Evolutionary conservation across 2,888 invertebrate species (phyloP).

Genomic region (Crioceris asparagi): DNA sequence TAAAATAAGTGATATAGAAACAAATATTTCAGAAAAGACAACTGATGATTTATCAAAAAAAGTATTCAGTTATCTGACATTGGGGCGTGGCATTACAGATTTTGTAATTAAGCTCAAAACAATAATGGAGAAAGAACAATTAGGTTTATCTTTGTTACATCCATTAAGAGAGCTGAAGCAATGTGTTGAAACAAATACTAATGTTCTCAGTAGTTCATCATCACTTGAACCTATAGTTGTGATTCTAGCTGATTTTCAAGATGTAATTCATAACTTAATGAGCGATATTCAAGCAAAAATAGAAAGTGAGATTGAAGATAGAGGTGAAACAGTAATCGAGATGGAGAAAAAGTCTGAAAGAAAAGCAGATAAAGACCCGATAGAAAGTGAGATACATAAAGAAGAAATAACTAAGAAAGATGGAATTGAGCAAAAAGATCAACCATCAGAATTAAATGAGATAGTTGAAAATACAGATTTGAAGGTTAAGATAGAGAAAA

Average conservation of each 20-base stretch:
- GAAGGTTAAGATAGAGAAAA: too few relatives aligned
- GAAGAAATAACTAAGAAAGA: slow-evolving; percentile 5
- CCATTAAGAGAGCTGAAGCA: slow-evolving; percentile 8
- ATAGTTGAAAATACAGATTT: too few relatives aligned
- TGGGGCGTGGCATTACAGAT: slow-evolving; percentile 2
- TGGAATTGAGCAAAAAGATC: not conserved
- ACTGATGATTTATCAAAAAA: slow-evolving; percentile 8
- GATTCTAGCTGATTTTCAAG: slow-evolving; percentile 7
- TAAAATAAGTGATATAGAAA: slow-evolving; percentile 11
- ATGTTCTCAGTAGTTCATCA: slow-evolving; percentile 4
- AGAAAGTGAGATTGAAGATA: slow-evolving; percentile 2
- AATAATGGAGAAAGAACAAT: too few relatives aligned
- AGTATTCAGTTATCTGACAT: slow-evolving; percentile 2
- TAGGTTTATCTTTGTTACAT: slow-evolving; percentile 2
- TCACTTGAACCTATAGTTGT: slow-evolving; percentile 8
- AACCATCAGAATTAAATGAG: too few relatives aligned
- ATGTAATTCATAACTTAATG: slow-evolving; percentile 6
- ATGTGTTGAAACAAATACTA: slow-evolving; percentile 4
- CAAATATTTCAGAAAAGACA: slow-evolving; percentile 6
- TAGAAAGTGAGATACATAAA: slow-evolving; percentile 10
- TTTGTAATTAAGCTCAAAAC: slow-evolving; percentile 1
- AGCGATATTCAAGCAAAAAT: slow-evolving; percentile 2
- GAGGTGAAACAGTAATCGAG: slow-evolving; percentile 4
- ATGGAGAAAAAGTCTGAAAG: slow-evolving; percentile 7
- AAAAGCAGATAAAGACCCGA: slow-evolving; percentile 8